These are phyloP conservation scores for Sisor rabdophorus DNA, from an alignment of 2,113 vertebrate species.

Conservation along the genomic window DNA sequence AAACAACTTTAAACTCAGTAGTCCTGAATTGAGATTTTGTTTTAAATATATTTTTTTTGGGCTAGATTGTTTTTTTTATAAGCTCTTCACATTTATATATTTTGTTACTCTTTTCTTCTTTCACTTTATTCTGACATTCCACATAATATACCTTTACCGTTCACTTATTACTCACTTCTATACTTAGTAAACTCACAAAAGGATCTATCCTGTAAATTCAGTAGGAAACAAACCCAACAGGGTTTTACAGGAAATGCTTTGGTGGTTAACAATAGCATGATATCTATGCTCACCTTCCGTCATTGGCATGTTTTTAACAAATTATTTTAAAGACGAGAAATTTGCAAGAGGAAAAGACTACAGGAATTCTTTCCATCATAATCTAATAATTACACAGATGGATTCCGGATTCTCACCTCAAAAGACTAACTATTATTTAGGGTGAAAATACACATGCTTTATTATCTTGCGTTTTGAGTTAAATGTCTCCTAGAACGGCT, in stretches of 20 bases:
- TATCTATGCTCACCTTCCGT: conserved; percentile 12
- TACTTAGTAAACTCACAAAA: conserved; percentile 26
- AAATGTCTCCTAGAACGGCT: not conserved
- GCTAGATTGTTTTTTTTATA: too few species aligned
- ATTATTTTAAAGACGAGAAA: conserved; percentile 7
- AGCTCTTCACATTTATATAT: not conserved
- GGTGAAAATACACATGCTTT: not conserved
- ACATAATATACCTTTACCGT: not conserved
- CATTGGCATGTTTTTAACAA: not conserved
- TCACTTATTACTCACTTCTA: conserved; percentile 23
- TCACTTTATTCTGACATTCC: not conserved
- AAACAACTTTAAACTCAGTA: not conserved
- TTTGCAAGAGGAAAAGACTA: conserved; percentile 22
- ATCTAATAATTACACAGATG: not conserved
- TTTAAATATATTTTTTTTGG: too few species aligned
- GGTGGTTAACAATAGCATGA: conserved; percentile 31
- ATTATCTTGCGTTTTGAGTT: not conserved
- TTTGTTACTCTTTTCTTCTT: not conserved
- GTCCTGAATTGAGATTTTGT: not conserved
- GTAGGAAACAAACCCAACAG: conserved; percentile 11
- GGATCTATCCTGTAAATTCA: not conserved
- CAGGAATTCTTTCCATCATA: conserved; percentile 10
- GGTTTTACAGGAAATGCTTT: conserved; percentile 37
- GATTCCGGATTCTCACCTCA: not conserved
- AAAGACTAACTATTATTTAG: not conserved